phyloP scores from a whole-genome alignment of 2,797 vertebrate species.

The Babyrousa celebensis region DNA sequence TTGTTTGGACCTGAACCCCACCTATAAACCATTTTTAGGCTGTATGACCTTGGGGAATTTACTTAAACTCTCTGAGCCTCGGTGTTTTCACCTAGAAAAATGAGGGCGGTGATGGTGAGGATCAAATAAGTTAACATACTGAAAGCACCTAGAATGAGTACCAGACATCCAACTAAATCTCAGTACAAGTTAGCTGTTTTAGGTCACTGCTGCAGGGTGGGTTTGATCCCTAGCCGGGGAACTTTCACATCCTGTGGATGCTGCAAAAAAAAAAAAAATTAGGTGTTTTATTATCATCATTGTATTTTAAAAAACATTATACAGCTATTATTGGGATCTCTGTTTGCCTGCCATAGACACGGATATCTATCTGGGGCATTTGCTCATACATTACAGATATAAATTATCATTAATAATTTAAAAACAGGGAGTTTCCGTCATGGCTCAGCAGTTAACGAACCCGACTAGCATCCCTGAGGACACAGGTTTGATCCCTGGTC shows the following conservation, averaged over 20 bases:
- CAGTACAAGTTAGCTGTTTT: conserved; percentile 8
- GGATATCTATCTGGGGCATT: not conserved
- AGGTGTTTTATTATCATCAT: not conserved
- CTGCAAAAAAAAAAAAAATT: no score
- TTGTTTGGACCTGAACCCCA: not conserved
- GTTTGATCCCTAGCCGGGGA: no score
- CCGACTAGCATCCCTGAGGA: no score
- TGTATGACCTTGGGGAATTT: not conserved
- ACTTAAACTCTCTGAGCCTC: conserved; percentile 20
- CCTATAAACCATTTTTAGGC: conserved; percentile 17
- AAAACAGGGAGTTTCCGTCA: not conserved
- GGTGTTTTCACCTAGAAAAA: conserved; percentile 55
- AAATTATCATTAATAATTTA: conserved; percentile 4
- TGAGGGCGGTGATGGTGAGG: not conserved
- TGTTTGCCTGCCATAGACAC: not conserved
- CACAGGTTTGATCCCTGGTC: no score
- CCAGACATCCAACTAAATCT: not conserved
- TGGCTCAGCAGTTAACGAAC: no score
- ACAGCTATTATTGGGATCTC: not conserved
- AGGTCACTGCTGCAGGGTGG: no score
- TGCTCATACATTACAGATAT: not conserved
- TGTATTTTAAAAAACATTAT: conserved; percentile 61
- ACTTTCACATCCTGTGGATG: no score
- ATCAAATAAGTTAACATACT: conserved; percentile 38
- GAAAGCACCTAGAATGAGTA: conserved; percentile 44